These are phyloP conservation scores for Heterochromis multidens DNA, from an alignment of 2,113 vertebrate species.

Conservation along the genomic window DNA sequence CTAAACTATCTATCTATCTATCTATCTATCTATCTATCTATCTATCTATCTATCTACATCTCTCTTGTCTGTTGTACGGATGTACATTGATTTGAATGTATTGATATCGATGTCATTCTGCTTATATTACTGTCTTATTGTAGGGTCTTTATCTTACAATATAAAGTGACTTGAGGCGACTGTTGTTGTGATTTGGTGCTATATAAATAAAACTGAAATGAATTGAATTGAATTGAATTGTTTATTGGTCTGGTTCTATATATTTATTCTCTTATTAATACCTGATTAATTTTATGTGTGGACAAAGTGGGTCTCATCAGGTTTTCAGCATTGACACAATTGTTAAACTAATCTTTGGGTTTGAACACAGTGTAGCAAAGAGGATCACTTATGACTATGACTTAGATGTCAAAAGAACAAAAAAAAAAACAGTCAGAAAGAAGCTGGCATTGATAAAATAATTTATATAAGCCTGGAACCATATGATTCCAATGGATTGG, in stretches of 20 bases:
- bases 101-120: too few relatives aligned
- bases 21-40: neutral
- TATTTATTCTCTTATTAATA: neutral
- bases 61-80: neutral
- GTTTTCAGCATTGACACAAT: neutral
- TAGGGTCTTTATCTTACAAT: too few relatives aligned
- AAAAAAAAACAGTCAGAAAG: neutral
- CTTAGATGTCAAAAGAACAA: neutral
- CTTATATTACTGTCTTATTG: too few relatives aligned
- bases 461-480: neutral
- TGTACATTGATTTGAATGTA: neutral
- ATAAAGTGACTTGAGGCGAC: too few relatives aligned
- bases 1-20: neutral
- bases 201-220: too few relatives aligned
- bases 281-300: neutral
- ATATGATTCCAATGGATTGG: neutral
- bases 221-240: too few relatives aligned
- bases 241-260: neutral
- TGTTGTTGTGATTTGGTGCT: too few relatives aligned
- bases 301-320: neutral
- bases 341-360: neutral
- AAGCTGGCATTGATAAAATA: neutral
- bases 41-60: neutral
- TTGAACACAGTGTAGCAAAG: neutral
- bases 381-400: too few relatives aligned